phyloP scores from a whole-genome alignment of 2,113 vertebrate genomes.

The Clarias macrocephalus region DNA sequence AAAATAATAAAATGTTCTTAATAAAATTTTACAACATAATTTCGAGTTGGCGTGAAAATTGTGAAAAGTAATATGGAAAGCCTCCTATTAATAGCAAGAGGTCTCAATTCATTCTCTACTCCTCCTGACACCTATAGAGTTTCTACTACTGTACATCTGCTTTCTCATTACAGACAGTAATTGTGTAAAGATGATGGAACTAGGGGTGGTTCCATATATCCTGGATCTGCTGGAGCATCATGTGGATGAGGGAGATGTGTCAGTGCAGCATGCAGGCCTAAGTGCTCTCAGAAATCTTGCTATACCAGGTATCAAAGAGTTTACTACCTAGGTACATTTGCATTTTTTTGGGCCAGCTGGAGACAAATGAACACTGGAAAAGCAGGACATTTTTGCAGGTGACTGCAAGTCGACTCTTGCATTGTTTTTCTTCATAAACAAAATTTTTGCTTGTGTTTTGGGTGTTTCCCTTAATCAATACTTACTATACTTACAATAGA shows the following conservation, averaged over 20 bases:
- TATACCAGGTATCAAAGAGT: slow-evolving; percentile 72
- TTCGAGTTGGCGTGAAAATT: not conserved
- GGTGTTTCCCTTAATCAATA: too few relatives aligned
- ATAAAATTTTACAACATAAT: not conserved
- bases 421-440: not conserved
- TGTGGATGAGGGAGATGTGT: slow-evolving; percentile 74
- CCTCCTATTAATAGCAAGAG: not conserved
- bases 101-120: not conserved
- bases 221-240: slow-evolving; percentile 82
- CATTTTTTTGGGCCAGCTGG: not conserved
- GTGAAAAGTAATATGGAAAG: not conserved
- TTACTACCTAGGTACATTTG: not conserved
- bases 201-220: slow-evolving; percentile 81
- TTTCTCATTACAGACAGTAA: slow-evolving; percentile 74
- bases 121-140: not conserved
- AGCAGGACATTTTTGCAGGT: not conserved
- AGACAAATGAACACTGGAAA: not conserved
- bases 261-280: slow-evolving; percentile 83
- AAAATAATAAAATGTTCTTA: not conserved
- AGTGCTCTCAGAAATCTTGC: slow-evolving; percentile 84
- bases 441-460: not conserved
- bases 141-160: not conserved
- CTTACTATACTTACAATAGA: too few relatives aligned
- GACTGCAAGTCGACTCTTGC: too few relatives aligned
- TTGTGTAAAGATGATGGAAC: slow-evolving; percentile 82